These are phyloP conservation scores for Ecliptopera silaceata DNA, from an alignment of 2,888 invertebrate species.

Conservation along the genomic window DNA sequence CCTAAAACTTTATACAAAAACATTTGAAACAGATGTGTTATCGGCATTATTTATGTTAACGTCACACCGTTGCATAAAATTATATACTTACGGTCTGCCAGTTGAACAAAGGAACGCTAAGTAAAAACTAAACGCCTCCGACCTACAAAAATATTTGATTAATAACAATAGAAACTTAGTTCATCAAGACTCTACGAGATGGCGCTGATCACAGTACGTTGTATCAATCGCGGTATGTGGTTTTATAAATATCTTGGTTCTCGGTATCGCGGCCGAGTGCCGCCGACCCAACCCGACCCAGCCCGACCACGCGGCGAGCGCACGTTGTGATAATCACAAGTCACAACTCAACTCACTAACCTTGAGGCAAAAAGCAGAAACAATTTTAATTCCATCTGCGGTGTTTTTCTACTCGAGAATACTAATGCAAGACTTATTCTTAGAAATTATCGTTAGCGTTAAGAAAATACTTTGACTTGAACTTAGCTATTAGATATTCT, in stretches of 20 bases:
- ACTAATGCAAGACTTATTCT: constrained; percentile 59
- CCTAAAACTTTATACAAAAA: too few species aligned
- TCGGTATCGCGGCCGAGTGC: constrained; percentile 52
- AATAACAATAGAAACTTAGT: constrained; percentile 28
- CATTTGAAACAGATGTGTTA: too few species aligned
- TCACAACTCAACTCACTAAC: constrained; percentile 72
- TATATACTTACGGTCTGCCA: too few species aligned
- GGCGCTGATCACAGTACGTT: constrained; percentile 50
- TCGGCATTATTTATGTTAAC: too few species aligned
- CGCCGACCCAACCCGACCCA: constrained; percentile 21
- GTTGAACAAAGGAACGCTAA: too few species aligned
- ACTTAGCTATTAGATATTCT: constrained; percentile 19
- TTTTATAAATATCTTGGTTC: constrained; percentile 64
- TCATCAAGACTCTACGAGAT: constrained; percentile 48
- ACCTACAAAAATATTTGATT: not conserved
- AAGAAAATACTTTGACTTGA: constrained; percentile 32
- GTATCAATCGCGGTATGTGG: constrained; percentile 30
- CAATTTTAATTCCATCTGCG: constrained; percentile 68
- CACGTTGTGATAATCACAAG: constrained; percentile 65
- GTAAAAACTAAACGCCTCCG: too few species aligned
- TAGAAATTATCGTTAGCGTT: constrained; percentile 40
- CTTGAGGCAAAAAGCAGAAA: constrained; percentile 78
- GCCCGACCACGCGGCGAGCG: constrained; percentile 47
- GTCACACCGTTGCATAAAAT: too few species aligned
- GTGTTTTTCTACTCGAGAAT: constrained; percentile 64